Conservation (phyloP, 2,797 vertebrate species). For the Pteronotus mesoamericanus region DNA sequence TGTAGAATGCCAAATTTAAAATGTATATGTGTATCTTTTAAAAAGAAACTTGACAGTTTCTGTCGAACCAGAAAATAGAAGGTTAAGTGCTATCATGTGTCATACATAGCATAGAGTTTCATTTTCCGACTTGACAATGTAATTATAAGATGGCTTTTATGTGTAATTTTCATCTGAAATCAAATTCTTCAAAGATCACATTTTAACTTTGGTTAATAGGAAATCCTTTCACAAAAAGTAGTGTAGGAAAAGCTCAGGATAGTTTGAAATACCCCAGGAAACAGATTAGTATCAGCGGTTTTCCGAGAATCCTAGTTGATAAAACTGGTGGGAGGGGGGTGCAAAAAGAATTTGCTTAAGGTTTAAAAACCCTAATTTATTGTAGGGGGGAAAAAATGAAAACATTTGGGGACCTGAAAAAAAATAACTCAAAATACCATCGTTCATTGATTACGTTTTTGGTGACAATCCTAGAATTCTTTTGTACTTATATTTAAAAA, state of each 20-base stretch:
- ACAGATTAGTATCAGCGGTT: neutral
- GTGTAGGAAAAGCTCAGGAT: neutral
- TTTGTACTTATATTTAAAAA: slow-evolving; percentile 54
- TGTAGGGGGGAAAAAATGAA: neutral
- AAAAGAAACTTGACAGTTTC: neutral
- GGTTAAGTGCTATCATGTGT: neutral
- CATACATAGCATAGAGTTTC: neutral
- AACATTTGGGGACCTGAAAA: neutral
- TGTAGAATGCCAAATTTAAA: slow-evolving; percentile 16
- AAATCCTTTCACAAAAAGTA: slow-evolving; percentile 36
- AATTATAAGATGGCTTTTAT: neutral
- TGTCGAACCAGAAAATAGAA: slow-evolving; percentile 11
- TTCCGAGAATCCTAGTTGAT: neutral
- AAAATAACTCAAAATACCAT: neutral
- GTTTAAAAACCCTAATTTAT: neutral
- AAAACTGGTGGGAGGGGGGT: neutral
- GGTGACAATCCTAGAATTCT: slow-evolving; percentile 32
- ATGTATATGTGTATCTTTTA: neutral
- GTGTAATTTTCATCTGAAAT: slow-evolving; percentile 1
- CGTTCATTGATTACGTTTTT: slow-evolving; percentile 15
- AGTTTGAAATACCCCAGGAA: slow-evolving; percentile 21
- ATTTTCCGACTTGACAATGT: neutral
- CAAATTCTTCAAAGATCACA: neutral
- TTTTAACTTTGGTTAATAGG: slow-evolving; percentile 45
- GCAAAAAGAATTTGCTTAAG: neutral